Conservation (phyloP, 37 sponge, comb jelly and placozoan genomes). For the Aplysina aerophoba region DNA sequence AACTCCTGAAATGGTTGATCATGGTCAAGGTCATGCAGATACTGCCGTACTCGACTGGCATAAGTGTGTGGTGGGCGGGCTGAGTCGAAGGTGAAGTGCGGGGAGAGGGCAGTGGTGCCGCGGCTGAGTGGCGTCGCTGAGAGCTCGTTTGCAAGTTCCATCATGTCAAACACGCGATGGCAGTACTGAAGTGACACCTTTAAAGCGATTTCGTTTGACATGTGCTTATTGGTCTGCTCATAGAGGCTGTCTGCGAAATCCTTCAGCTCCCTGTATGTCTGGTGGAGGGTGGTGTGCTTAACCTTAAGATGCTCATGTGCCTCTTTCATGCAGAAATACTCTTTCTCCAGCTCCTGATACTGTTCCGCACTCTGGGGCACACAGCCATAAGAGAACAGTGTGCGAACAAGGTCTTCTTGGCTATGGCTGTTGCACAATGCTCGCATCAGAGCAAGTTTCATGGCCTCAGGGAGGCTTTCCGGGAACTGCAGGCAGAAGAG, state of each 20-base stretch:
- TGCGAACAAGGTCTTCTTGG: conserved; percentile 67
- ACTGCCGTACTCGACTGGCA: not conserved
- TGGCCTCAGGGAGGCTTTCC: conserved; percentile 54
- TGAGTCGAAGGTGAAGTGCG: conserved; percentile 10
- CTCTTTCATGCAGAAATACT: conserved; percentile 48
- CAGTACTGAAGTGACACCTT: conserved; percentile 48
- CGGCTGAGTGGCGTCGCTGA: not conserved
- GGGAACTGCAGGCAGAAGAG: conserved; percentile 58
- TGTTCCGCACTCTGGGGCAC: conserved; percentile 34
- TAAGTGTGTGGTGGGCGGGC: not conserved
- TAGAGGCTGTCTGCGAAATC: conserved; percentile 47
- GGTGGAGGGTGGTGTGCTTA: conserved; percentile 37
- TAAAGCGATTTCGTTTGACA: conserved; percentile 60
- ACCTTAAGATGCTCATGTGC: conserved; percentile 57
- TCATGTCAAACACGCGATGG: conserved; percentile 63
- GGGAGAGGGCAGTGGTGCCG: conserved; percentile 14
- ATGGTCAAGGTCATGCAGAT: conserved; percentile 7
- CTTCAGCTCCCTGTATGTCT: conserved; percentile 65
- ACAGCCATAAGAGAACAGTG: conserved; percentile 59
- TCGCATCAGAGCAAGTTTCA: conserved; percentile 56
- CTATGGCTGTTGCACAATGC: conserved; percentile 75
- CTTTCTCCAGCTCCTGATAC: conserved; percentile 43
- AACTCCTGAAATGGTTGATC: conserved; percentile 33
- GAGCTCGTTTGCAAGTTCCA: conserved; percentile 60
- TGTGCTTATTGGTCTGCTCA: conserved; percentile 37